These are phyloP conservation scores for Kryptolebias ocellatus DNA, from an alignment of 2,797 vertebrate genomes.

Conservation along the genomic window DNA sequence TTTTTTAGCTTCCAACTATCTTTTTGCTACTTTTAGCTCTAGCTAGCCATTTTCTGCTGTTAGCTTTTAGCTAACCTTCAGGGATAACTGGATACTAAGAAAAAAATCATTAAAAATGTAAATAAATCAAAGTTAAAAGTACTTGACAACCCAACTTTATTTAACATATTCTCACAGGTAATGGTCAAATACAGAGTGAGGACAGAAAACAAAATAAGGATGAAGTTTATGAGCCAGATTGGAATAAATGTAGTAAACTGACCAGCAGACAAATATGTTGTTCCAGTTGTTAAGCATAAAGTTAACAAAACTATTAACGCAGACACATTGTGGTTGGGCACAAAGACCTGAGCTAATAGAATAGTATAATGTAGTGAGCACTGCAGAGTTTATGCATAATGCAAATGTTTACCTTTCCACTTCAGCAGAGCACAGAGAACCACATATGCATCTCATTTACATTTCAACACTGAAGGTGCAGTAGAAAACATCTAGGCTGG, in stretches of 20 bases:
- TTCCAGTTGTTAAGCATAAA: constrained; percentile 13
- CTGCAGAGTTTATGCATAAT: constrained; percentile 56
- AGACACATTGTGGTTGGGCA: constrained; percentile 53
- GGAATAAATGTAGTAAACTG: constrained; percentile 26
- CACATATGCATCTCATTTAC: constrained; percentile 78
- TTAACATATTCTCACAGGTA: background rate
- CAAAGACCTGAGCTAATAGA: constrained; percentile 71
- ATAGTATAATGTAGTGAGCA: constrained; percentile 51
- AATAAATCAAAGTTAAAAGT: too few species aligned
- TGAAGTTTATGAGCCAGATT: background rate
- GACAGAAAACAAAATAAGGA: constrained; percentile 1
- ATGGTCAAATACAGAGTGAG: constrained; percentile 7
- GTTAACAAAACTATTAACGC: constrained; percentile 54
- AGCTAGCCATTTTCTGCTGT: too few species aligned
- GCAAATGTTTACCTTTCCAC: constrained; percentile 82
- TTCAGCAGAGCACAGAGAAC: constrained; percentile 65
- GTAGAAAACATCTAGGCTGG: constrained; percentile 50
- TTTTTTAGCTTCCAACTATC: background rate
- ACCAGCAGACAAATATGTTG: constrained; percentile 30
- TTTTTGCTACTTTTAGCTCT: too few species aligned
- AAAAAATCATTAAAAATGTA: too few species aligned
- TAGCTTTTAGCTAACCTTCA: too few species aligned
- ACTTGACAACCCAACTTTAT: too few species aligned
- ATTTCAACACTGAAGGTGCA: constrained; percentile 60
- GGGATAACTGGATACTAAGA: too few species aligned